Percentiles rank a stretch among this genome's conserved stretches.
Conservation (phyloP, 2,113 vertebrate species). For the Vulpes vulpes region DNA sequence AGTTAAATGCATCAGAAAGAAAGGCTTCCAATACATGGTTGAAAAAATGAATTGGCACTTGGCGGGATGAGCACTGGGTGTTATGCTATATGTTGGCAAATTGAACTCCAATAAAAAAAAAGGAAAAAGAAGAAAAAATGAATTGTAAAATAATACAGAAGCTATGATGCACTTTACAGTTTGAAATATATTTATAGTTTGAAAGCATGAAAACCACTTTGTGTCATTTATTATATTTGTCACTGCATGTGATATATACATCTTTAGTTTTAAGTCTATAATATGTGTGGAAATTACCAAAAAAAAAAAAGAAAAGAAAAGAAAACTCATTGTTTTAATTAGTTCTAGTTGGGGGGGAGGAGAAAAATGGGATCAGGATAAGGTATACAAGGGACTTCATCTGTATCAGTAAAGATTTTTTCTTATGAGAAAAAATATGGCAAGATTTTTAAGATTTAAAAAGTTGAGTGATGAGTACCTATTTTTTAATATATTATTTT, state of each 20-base stretch:
- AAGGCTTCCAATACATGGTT: neutral
- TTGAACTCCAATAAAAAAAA: too few relatives aligned
- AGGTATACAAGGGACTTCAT: neutral
- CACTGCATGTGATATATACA: neutral
- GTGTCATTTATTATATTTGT: constrained; percentile 21
- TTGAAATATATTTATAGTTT: neutral
- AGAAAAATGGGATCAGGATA: neutral
- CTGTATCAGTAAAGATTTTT: neutral
- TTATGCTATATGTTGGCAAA: too few relatives aligned
- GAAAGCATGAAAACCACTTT: neutral
- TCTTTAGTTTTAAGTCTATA: neutral
- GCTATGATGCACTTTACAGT: neutral
- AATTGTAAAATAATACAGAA: neutral
- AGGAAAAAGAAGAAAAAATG: neutral
- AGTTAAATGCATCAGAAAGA: constrained; percentile 15
- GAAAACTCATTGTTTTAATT: neutral
- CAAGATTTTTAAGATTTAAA: neutral
- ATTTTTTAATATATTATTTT: constrained; percentile 23
- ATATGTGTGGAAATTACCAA: neutral
- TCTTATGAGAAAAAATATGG: neutral
- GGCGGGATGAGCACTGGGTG: too few relatives aligned
- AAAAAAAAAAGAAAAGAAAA: neutral
- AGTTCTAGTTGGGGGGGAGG: neutral
- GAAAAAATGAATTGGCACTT: neutral
- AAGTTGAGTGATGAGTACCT: neutral